Evolutionary conservation across 2,888 invertebrate species (phyloP), one percentile per base, ranked within the genome.

Genomic region (Melikaiella ostensackeni): DNA sequence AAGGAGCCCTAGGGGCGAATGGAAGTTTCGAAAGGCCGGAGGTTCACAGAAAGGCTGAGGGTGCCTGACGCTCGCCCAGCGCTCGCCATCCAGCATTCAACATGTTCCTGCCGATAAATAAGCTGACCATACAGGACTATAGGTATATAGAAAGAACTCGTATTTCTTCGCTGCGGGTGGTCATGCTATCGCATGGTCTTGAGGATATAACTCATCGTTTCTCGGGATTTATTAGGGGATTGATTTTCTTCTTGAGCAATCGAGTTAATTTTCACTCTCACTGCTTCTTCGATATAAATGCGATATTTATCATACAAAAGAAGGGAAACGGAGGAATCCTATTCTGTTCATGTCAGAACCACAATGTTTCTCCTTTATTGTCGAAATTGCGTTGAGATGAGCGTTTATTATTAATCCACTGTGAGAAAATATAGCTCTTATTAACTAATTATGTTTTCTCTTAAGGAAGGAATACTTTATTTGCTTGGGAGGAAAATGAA

Each of bases 251-350:
- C 80, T 75, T 79, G 77, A 78, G 75, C 82, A 84, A 86, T 85
- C 83, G 85, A 85, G 86, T 87, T 86, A 88, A 86, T 88, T 87
- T 84, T 85, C 85, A 82, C 83, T 81, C 79, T 84, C 78, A 73
- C 78, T 75, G 70, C 57, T 66, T 50, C 30, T 7, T 33, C 30
- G 46, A 50, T 33, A 50, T 55, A 50, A 50, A 50, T 70, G 50
- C 46, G n/a, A 70, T 70, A 46, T 70, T 27, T 70, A 50, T 46
- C 30, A 62, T 33, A 62, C n/a, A 21, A 70, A 30, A 70, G 30
- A 50, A 27, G 16, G 6, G 13, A 50, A 55, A 6, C n/a, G 11
- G 46, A 30, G 30, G 9, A 66, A 66, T 27, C 19, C 64, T 24
- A 64, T 64, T 64, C 27, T 24, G 46, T 66, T 27, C 27, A 8